A percentile compares a stretch with the other conserved stretches of the same genome.
phyloP scores from a whole-genome alignment of 2,888 invertebrate species.

The Aphodius sticticus region DNA sequence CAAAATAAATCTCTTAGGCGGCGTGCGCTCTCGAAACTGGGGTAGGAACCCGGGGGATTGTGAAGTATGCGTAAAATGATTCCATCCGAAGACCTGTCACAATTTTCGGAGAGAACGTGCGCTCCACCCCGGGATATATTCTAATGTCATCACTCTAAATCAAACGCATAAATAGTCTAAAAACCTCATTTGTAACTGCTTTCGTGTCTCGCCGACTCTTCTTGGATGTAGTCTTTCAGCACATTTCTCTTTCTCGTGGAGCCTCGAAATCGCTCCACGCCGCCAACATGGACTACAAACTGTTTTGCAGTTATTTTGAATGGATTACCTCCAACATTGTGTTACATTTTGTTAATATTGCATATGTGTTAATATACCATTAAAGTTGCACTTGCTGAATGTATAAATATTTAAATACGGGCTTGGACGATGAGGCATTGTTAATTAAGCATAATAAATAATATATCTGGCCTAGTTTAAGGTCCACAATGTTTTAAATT shows the following conservation, averaged over 20 bases:
- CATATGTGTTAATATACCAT: too few species aligned
- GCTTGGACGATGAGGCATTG: too few species aligned
- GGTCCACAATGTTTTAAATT: too few species aligned
- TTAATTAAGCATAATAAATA: too few species aligned
- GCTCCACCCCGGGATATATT: conserved; percentile 28
- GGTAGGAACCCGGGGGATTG: conserved; percentile 29
- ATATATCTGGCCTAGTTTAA: too few species aligned
- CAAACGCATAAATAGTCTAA: conserved; percentile 23
- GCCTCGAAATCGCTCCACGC: too few species aligned
- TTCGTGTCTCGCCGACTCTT: neutral
- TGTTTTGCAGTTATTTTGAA: too few species aligned
- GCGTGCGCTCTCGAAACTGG: neutral
- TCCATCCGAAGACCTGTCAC: conserved; percentile 33
- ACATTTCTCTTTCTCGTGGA: neutral
- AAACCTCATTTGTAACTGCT: conserved; percentile 18
- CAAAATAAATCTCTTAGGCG: conserved; percentile 35
- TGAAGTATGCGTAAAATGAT: conserved; percentile 36
- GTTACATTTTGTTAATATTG: too few species aligned
- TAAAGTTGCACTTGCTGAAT: too few species aligned
- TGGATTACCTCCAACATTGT: too few species aligned
- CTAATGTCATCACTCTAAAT: conserved; percentile 33
- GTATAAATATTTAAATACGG: too few species aligned
- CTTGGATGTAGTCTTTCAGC: neutral
- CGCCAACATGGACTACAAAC: too few species aligned
- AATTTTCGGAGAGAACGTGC: conserved; percentile 29